Conservation (phyloP, 2,888 invertebrate species). For the Arge pagana region DNA sequence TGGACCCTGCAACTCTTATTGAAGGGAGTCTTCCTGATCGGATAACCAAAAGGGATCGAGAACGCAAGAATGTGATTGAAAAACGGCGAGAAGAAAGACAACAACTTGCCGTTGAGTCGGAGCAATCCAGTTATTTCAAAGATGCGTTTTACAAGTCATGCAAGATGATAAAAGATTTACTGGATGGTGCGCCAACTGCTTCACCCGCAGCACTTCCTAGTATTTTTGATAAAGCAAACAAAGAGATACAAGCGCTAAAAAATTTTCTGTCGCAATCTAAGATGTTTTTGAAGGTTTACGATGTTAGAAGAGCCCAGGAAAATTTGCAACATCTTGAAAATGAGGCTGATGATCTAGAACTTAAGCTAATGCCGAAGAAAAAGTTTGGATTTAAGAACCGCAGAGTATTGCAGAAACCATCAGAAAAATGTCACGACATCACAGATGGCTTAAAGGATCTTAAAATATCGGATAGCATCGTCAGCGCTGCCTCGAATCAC, state of each 20-base stretch:
- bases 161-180: conserved; percentile 67
- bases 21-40: conserved; percentile 58
- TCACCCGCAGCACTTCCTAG: conserved; percentile 62
- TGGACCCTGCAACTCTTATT: conserved; percentile 45
- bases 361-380: conserved; percentile 77
- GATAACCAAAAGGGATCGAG: conserved; percentile 64
- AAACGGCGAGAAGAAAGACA: conserved; percentile 69
- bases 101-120: conserved; percentile 66
- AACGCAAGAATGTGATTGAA: conserved; percentile 69
- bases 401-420: conserved; percentile 60
- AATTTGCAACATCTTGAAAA: conserved; percentile 72
- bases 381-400: conserved; percentile 82
- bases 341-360: conserved; percentile 74
- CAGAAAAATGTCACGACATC: conserved; percentile 55
- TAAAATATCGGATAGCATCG: conserved; percentile 52
- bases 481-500: conserved; percentile 54
- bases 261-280: conserved; percentile 80
- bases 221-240: conserved; percentile 72
- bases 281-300: conserved; percentile 79
- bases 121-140: conserved; percentile 74
- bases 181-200: conserved; percentile 59
- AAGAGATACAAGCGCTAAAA: conserved; percentile 75
- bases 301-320: conserved; percentile 78
- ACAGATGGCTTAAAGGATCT: conserved; percentile 58
- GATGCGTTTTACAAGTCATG: conserved; percentile 71